Conservation (phyloP, 2,113 vertebrate species). For the Rhineura floridana region DNA sequence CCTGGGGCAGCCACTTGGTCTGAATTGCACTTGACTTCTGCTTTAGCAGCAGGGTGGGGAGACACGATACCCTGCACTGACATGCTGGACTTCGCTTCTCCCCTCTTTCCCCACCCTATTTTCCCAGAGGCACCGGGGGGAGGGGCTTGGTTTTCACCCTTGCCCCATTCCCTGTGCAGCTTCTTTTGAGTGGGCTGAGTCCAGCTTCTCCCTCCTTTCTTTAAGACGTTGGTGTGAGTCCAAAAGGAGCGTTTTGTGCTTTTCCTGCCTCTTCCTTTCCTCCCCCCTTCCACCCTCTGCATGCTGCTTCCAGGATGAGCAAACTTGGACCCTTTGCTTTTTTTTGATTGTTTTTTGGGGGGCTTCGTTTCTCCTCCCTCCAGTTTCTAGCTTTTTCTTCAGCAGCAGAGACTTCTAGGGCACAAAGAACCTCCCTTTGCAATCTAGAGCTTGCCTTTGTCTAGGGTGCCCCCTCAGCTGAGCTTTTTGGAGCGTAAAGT, state of each 20-base stretch:
- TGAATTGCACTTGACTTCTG: slow-evolving; percentile 66
- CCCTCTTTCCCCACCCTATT: neutral
- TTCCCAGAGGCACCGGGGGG: neutral
- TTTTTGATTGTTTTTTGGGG: neutral
- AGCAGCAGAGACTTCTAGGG: neutral
- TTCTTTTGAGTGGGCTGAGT: neutral
- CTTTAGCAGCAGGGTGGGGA: slow-evolving; percentile 9
- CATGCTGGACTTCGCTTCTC: neutral
- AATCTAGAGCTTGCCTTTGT: neutral
- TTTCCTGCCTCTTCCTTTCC: neutral
- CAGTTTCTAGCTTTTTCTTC: neutral
- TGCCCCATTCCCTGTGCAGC: neutral
- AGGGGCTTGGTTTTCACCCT: neutral
- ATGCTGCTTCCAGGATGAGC: neutral
- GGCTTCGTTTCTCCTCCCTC: neutral
- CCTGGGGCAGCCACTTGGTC: slow-evolving; percentile 25
- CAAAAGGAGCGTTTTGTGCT: neutral
- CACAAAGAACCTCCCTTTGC: neutral
- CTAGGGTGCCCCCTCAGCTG: neutral
- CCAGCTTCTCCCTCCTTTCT: neutral
- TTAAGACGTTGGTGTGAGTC: neutral
- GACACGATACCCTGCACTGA: neutral
- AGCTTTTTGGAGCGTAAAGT: neutral
- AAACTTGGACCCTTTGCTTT: neutral
- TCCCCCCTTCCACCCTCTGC: neutral